phyloP scores from a whole-genome alignment of 2,888 invertebrate species.

The Chaetogeoica ovagalla region DNA sequence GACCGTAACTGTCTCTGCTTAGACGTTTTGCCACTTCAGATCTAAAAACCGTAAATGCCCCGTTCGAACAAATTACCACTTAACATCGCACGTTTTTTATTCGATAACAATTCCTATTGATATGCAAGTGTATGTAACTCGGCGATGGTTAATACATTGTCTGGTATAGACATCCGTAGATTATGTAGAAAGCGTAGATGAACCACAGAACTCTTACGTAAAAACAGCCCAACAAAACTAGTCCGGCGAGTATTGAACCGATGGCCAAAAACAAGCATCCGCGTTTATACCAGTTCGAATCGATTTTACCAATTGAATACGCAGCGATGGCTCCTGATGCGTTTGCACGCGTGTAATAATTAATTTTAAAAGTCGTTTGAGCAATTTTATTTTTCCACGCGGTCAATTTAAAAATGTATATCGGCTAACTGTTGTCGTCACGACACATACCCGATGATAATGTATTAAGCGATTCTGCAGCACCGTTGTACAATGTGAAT shows the following conservation, averaged over 20 bases:
- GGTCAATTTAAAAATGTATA: too few species aligned
- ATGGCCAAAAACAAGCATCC: slow-evolving; percentile 54
- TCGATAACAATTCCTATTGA: neutral
- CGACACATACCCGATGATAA: slow-evolving; percentile 7
- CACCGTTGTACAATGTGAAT: slow-evolving; percentile 41
- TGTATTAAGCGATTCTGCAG: slow-evolving; percentile 38
- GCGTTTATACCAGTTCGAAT: slow-evolving; percentile 53
- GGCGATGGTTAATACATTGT: slow-evolving; percentile 77
- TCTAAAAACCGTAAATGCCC: slow-evolving; percentile 61
- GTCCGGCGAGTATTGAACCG: slow-evolving; percentile 57
- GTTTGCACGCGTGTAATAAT: neutral
- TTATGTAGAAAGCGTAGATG: slow-evolving; percentile 75
- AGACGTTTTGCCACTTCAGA: slow-evolving; percentile 82
- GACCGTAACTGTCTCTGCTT: slow-evolving; percentile 80
- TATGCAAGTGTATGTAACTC: slow-evolving; percentile 61
- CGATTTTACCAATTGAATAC: slow-evolving; percentile 52
- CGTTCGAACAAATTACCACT: neutral
- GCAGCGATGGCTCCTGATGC: slow-evolving; percentile 54
- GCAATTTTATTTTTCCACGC: too few species aligned
- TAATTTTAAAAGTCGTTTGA: neutral
- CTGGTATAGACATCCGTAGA: slow-evolving; percentile 77
- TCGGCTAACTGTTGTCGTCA: too few species aligned
- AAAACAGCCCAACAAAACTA: slow-evolving; percentile 63
- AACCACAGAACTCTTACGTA: slow-evolving; percentile 67
- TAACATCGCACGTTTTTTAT: neutral